Conservation (phyloP, 2,888 invertebrate genomes). For the Catocala fraxini region DNA sequence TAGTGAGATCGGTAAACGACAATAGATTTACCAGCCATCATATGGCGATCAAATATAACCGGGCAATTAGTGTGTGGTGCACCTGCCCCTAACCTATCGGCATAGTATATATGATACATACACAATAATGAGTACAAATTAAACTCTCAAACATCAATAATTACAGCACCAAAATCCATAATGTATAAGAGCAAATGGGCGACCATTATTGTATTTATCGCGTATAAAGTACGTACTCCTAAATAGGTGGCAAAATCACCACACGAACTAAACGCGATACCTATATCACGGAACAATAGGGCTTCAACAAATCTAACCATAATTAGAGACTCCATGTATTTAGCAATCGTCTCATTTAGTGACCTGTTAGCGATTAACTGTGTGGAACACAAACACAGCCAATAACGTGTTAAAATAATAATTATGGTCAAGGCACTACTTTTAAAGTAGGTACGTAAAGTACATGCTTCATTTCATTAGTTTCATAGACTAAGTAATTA, state of each 20-base stretch:
- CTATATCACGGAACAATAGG: conserved; percentile 53
- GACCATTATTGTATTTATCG: conserved; percentile 47
- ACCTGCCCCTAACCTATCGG: too few relatives aligned
- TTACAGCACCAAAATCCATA: conserved; percentile 44
- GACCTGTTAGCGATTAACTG: conserved; percentile 55
- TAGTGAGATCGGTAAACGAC: too few relatives aligned
- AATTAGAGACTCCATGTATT: conserved; percentile 62
- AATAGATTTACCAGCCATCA: too few relatives aligned
- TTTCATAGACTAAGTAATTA: too few relatives aligned
- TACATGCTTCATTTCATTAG: too few relatives aligned
- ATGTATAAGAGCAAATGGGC: conserved; percentile 51
- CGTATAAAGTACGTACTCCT: conserved; percentile 50
- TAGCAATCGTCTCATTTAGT: conserved; percentile 61
- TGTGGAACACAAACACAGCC: too few relatives aligned
- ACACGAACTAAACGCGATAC: conserved; percentile 49
- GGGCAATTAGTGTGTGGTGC: neutral
- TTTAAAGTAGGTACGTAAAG: too few relatives aligned
- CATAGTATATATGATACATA: too few relatives aligned
- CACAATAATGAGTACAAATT: conserved; percentile 11
- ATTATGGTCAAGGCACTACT: too few relatives aligned
- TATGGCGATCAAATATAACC: too few relatives aligned
- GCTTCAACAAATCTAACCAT: conserved; percentile 55
- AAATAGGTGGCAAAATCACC: conserved; percentile 56
- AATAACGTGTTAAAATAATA: too few relatives aligned
- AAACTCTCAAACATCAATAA: conserved; percentile 44